Conservation (phyloP, 2,888 invertebrate species). For the Chloroclysta siterata region DNA sequence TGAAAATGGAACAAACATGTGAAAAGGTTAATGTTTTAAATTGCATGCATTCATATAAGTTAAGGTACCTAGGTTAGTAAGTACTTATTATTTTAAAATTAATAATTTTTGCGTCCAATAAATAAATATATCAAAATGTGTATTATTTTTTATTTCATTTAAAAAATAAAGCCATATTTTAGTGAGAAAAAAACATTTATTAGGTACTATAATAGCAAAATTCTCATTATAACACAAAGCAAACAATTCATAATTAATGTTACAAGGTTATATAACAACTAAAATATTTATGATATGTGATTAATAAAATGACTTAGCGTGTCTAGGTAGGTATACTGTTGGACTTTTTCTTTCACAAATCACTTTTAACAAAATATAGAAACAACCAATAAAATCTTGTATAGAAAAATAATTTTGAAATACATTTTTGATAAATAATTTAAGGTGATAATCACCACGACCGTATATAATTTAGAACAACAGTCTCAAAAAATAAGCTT, state of each 20-base stretch:
- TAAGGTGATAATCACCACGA: constrained; percentile 60
- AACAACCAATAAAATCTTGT: constrained; percentile 71
- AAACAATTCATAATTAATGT: constrained; percentile 76
- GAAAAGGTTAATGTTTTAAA: constrained; percentile 14
- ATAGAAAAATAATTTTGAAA: constrained; percentile 78
- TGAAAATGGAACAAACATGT: constrained; percentile 35
- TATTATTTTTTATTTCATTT: neutral
- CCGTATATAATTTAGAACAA: constrained; percentile 69
- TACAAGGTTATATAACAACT: constrained; percentile 71
- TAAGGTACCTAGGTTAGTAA: neutral
- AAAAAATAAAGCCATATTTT: constrained; percentile 34
- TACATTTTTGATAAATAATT: constrained; percentile 65
- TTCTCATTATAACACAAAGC: constrained; percentile 79
- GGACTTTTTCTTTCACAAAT: constrained; percentile 52
- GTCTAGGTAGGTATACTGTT: constrained; percentile 60
- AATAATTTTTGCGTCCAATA: constrained; percentile 1
- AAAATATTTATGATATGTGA: constrained; percentile 80
- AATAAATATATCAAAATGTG: neutral
- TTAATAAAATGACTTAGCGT: constrained; percentile 77
- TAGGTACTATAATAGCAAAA: constrained; percentile 72
- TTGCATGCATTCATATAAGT: neutral
- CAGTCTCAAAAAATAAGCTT: constrained; percentile 81
- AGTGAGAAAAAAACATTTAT: constrained; percentile 76
- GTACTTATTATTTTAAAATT: constrained; percentile 1
- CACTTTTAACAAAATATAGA: constrained; percentile 58